Percentiles rank a stretch among this genome's conserved stretches.
Evolutionary conservation across 35 echinoderm and acorn worm genomes (phyloP).

Genomic region (Hemicentrotus pulcherrimus): DNA sequence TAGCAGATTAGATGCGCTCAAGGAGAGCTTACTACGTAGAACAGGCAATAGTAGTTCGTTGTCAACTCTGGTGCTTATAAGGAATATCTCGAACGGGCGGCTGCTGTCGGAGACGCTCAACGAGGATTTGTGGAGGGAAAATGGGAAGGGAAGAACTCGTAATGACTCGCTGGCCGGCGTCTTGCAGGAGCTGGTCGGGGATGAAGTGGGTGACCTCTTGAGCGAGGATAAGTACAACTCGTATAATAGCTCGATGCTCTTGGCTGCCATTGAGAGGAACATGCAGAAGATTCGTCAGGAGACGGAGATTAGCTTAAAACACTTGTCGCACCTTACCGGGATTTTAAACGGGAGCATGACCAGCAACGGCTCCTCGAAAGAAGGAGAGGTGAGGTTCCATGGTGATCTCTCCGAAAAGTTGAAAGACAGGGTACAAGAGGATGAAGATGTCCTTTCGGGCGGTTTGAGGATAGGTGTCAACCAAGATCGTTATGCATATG

Average conservation of each 20-base stretch:
- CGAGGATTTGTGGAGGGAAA: conserved; percentile 14
- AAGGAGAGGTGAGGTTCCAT: not conserved
- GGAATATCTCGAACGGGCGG: conserved; percentile 28
- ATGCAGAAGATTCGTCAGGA: conserved; percentile 86
- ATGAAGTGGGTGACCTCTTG: not conserved
- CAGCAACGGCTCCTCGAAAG: not conserved
- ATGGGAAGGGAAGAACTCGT: conserved; percentile 44
- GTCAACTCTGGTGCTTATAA: conserved; percentile 34
- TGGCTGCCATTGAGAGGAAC: conserved; percentile 87
- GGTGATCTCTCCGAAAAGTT: not conserved
- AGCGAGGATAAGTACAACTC: conserved; percentile 3
- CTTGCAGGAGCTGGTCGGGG: conserved; percentile 17
- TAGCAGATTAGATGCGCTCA: conserved; percentile 47
- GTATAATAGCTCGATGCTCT: conserved; percentile 69
- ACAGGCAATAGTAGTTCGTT: conserved; percentile 51
- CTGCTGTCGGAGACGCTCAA: not conserved
- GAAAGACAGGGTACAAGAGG: not conserved
- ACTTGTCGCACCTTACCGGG: conserved; percentile 68
- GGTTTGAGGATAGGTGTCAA: not conserved
- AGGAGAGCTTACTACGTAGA: conserved; percentile 30
- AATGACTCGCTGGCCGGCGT: not conserved
- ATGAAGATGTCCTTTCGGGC: not conserved
- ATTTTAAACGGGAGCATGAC: conserved; percentile 52
- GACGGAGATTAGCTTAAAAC: conserved; percentile 82
- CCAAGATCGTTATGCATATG: not conserved